Evolutionary conservation across 2,113 vertebrate species (phyloP), one percentile per base, ranked within the genome.

Genomic region (Naja naja): DNA sequence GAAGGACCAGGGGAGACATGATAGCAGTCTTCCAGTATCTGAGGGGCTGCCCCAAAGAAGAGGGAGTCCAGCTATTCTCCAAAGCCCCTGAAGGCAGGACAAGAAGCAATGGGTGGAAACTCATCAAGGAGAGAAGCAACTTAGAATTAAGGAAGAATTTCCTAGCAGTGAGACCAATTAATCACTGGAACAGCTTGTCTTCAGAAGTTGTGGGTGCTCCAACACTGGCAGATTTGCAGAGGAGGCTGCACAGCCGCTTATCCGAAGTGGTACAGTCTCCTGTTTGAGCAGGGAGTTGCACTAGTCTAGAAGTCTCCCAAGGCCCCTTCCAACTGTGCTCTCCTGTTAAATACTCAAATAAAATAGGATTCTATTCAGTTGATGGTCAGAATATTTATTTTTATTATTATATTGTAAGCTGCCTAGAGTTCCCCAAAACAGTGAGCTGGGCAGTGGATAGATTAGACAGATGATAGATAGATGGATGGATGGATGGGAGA

Each of bases 331-430:
- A 58, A 89, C 7, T 27, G 45, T 47, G n/a, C 22, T 12, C 11
- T 10, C 39, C 45, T 92, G 94, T 93, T n/a, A 85, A 69, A 92
- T 91, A 2, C 89, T 52, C 91, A 89, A 69, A 89, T 92, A 88
- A 39, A 56, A 14, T 34, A 10, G 23, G 88, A 58, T 30, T 47
- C 34, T 60, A 2, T 27, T 89, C 54, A 25, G 54, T 27, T 89
- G 34, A 27, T 43, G n/a, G 34, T 39, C n/a, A 23, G 2, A 55
- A 53, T 54, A 52, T 52, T 52, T 52, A 11, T 54, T 54, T 58
- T 58, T 27, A 9, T 60, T 60, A 25, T 60, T 60, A 4, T 60
- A 27, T 11, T 27, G 58, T 60, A 60, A 60, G 25, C 1, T 64
- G 58, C 25, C 27, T 12, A 64, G 27, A 30, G 25, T 64, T 64